Evolutionary conservation across 2,888 invertebrate species (phyloP).

Genomic region (Pterobdella sp.): DNA sequence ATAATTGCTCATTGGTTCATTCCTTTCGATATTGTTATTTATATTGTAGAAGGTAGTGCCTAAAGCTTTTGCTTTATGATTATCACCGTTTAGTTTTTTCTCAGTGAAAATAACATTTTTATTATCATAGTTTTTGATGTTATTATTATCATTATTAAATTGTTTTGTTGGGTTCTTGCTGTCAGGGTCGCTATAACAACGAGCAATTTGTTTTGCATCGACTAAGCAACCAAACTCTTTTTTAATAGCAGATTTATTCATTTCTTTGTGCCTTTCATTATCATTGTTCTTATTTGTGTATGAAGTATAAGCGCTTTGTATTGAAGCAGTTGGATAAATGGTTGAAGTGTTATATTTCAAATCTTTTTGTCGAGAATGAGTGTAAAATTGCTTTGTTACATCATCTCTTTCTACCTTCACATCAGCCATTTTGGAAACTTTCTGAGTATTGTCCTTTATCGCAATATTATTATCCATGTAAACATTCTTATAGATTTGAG

Average conservation of each 20-base stretch:
- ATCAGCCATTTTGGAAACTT: too few relatives aligned
- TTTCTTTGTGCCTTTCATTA: neutral
- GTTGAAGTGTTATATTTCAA: too few relatives aligned
- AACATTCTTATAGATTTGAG: too few relatives aligned
- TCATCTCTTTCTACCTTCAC: too few relatives aligned
- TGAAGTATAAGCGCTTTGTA: neutral
- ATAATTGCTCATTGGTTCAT: neutral
- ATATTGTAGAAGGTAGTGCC: neutral
- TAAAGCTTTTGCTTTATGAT: too few relatives aligned
- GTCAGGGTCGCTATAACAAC: neutral
- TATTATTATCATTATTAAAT: neutral
- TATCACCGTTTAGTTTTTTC: neutral
- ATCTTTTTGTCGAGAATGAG: too few relatives aligned
- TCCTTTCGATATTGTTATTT: neutral
- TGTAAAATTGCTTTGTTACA: too few relatives aligned
- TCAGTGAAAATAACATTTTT: neutral
- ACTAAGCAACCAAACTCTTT: neutral
- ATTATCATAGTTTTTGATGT: neutral
- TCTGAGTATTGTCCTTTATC: too few relatives aligned
- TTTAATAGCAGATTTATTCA: neutral
- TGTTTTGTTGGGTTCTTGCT: neutral
- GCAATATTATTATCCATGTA: too few relatives aligned
- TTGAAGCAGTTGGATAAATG: too few relatives aligned
- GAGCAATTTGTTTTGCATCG: neutral
- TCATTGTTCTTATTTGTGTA: neutral